phyloP scores from a whole-genome alignment of 2,888 invertebrate genomes.

The Plemyria rubiginata region DNA sequence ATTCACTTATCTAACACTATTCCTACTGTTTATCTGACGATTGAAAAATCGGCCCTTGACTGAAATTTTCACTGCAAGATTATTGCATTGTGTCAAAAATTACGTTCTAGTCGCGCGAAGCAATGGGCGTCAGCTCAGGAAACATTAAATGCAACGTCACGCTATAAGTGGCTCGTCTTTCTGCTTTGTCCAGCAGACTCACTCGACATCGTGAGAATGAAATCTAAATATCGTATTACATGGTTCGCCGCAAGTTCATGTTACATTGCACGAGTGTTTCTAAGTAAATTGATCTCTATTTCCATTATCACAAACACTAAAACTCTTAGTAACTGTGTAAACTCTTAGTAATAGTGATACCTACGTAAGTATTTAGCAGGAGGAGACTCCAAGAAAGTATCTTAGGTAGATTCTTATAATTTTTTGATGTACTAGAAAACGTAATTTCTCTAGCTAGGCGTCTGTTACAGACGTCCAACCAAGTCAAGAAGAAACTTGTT shows the following conservation, averaged over 20 bases:
- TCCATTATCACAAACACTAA: background rate
- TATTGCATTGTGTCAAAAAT: background rate
- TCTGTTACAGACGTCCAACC: no score
- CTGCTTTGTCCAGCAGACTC: background rate
- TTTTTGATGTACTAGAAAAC: no score
- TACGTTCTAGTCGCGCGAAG: background rate
- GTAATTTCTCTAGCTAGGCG: no score
- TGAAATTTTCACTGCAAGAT: no score
- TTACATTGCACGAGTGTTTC: background rate
- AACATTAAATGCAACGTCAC: background rate
- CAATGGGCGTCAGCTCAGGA: no score
- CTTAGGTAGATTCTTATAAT: no score
- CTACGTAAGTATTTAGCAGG: no score
- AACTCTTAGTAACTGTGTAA: background rate
- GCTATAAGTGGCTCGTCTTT: background rate
- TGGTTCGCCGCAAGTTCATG: constrained; percentile 8
- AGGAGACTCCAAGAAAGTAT: background rate
- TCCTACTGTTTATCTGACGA: no score
- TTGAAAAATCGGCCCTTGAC: no score
- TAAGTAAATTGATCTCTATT: constrained; percentile 1
- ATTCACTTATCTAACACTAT: no score
- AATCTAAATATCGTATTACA: constrained; percentile 11
- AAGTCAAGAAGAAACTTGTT: no score
- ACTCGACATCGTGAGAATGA: constrained; percentile 5
- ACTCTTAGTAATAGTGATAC: background rate